Percentiles rank a stretch among this genome's conserved stretches.
Conservation (phyloP, 2,888 invertebrate species). For the Cryptus armator region DNA sequence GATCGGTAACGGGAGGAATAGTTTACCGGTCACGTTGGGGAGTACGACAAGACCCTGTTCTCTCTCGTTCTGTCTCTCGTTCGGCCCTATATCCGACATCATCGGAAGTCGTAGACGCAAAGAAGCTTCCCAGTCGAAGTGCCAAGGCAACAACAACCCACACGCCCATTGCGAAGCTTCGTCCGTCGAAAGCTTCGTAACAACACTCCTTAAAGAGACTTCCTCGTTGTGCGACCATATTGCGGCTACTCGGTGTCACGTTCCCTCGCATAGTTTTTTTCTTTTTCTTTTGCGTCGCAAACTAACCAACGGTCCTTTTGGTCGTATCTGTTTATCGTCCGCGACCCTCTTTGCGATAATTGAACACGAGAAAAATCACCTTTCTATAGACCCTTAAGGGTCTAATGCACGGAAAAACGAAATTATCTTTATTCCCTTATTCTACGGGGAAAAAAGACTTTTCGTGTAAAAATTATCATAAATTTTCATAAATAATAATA, state of each 20-base stretch:
- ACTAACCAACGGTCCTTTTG: not conserved
- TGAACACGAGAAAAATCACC: not conserved
- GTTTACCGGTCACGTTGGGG: constrained; percentile 38
- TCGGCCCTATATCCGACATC: not conserved
- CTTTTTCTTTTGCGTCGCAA: not conserved
- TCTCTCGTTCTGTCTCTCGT: not conserved
- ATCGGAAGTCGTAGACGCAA: not conserved
- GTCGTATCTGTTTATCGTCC: not conserved
- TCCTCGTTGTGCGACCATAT: not conserved
- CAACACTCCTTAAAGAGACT: constrained; percentile 21
- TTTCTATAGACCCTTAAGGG: not conserved
- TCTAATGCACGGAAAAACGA: not conserved
- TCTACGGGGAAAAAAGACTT: no score
- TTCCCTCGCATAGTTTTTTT: not conserved
- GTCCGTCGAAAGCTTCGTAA: constrained; percentile 29
- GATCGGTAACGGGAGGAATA: constrained; percentile 50
- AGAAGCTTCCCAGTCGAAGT: not conserved
- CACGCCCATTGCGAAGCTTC: constrained; percentile 8
- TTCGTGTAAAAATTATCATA: no score
- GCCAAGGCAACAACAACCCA: not conserved
- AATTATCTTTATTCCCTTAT: no score
- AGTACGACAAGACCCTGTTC: not conserved
- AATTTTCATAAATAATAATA: no score
- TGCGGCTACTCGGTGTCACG: not conserved
- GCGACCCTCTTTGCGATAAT: not conserved